phyloP scores from a whole-genome alignment of 2,888 invertebrate genomes.

The Drosophila niveifrons region DNA sequence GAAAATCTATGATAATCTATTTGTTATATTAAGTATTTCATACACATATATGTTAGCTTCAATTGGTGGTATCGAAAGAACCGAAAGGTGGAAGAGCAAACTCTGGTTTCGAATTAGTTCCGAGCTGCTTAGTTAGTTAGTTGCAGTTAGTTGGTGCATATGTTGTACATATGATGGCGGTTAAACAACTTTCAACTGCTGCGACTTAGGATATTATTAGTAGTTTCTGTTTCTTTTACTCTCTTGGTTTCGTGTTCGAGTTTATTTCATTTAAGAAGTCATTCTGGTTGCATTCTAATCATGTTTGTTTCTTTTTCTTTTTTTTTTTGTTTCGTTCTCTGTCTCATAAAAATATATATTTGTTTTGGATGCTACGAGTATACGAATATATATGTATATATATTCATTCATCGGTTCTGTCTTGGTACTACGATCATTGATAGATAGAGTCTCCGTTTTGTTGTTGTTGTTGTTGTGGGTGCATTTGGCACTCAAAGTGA shows the following conservation, averaged over 20 bases:
- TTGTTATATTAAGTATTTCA: conserved; percentile 44
- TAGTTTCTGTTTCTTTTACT: conserved; percentile 22
- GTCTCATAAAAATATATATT: conserved; percentile 35
- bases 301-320: neutral
- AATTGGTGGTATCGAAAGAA: conserved; percentile 76
- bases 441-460: conserved; percentile 8
- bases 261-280: conserved; percentile 19
- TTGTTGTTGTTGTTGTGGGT: conserved; percentile 9
- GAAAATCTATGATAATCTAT: conserved; percentile 63
- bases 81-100: conserved; percentile 77
- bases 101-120: conserved; percentile 33
- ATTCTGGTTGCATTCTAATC: conserved; percentile 16
- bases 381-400: neutral
- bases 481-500: conserved; percentile 54
- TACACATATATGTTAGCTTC: conserved; percentile 33
- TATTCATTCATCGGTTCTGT: conserved; percentile 2
- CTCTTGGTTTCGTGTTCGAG: conserved; percentile 1
- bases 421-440: conserved; percentile 48
- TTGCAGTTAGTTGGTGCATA: conserved; percentile 22
- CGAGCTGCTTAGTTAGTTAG: conserved; percentile 1
- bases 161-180: conserved; percentile 42
- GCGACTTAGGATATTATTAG: conserved; percentile 58
- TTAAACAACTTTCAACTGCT: conserved; percentile 53
- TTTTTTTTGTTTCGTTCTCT: conserved; percentile 3
- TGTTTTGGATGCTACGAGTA: conserved; percentile 16